Conservation (phyloP, 2,797 vertebrate species). For the Enteromius unitaeniatus region DNA sequence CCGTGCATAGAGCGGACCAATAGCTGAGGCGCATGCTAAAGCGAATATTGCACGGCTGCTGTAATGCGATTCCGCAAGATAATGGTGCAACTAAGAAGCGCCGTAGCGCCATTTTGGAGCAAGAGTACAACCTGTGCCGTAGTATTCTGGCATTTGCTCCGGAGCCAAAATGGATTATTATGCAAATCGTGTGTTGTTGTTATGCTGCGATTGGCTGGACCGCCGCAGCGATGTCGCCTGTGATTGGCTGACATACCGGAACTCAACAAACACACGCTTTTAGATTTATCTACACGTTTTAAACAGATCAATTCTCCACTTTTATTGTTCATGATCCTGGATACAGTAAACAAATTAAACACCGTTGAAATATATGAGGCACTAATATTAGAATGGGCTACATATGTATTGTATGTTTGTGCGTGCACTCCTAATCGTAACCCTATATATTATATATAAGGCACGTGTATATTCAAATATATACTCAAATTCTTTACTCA, state of each 20-base stretch:
- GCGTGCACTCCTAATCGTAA: too few relatives aligned
- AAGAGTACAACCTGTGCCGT: constrained; percentile 1
- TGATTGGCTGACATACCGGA: constrained; percentile 46
- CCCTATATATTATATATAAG: too few relatives aligned
- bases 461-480: too few relatives aligned
- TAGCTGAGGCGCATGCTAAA: not conserved
- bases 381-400: not conserved
- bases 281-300: constrained; percentile 5
- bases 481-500: too few relatives aligned
- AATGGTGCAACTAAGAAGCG: constrained; percentile 31
- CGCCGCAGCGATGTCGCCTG: not conserved
- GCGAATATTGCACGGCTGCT: constrained; percentile 13
- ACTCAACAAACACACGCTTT: constrained; percentile 47
- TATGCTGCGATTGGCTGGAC: constrained; percentile 41
- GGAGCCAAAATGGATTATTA: constrained; percentile 27
- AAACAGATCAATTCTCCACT: not conserved
- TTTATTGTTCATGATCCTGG: not conserved
- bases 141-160: not conserved
- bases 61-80: constrained; percentile 38
- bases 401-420: too few relatives aligned
- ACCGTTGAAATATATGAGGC: not conserved
- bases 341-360: not conserved
- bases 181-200: constrained; percentile 56
- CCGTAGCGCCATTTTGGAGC: constrained; percentile 36
- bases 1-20: not conserved